Percentiles rank a stretch among this genome's conserved stretches.
These are phyloP conservation scores for Sympetrum striolatum DNA, from an alignment of 2,888 invertebrate genomes.

Conservation along the genomic window DNA sequence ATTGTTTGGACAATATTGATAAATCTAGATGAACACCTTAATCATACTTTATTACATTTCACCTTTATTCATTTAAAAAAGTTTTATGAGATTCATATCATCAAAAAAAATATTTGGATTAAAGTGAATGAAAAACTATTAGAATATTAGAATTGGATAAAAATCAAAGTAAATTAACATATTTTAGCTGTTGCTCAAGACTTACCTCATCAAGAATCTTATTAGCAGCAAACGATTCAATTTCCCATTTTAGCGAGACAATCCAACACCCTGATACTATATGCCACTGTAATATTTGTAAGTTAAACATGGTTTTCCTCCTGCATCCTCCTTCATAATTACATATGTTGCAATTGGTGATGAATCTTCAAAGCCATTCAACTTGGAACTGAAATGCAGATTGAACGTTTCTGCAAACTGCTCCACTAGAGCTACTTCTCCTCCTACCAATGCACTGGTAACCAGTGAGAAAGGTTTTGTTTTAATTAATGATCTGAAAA, in stretches of 20 bases:
- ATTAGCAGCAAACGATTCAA: background rate
- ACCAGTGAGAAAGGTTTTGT: background rate
- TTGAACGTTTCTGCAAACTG: background rate
- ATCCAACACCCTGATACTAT: constrained; percentile 17
- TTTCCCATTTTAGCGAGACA: constrained; percentile 7
- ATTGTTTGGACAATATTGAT: too few species aligned
- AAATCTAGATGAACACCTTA: too few species aligned
- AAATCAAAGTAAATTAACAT: too few species aligned
- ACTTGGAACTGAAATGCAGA: background rate
- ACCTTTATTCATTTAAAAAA: too few species aligned
- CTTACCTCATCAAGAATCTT: constrained; percentile 1
- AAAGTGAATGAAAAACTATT: too few species aligned
- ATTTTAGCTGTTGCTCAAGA: background rate
- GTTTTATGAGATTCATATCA: too few species aligned
- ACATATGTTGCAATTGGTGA: background rate
- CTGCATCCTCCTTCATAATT: background rate
- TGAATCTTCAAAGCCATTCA: background rate
- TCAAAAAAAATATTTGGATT: too few species aligned
- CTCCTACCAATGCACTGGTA: background rate
- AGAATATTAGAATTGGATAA: too few species aligned
- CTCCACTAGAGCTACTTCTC: background rate
- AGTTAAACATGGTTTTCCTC: background rate
- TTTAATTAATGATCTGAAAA: background rate
- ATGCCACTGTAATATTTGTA: constrained; percentile 16
- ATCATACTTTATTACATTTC: too few species aligned